A percentile compares a stretch with the other conserved stretches of the same genome.
Evolutionary conservation across 64 coral and sea anemone genomes (phyloP).

Genomic region (Cladopsammia gracilis): DNA sequence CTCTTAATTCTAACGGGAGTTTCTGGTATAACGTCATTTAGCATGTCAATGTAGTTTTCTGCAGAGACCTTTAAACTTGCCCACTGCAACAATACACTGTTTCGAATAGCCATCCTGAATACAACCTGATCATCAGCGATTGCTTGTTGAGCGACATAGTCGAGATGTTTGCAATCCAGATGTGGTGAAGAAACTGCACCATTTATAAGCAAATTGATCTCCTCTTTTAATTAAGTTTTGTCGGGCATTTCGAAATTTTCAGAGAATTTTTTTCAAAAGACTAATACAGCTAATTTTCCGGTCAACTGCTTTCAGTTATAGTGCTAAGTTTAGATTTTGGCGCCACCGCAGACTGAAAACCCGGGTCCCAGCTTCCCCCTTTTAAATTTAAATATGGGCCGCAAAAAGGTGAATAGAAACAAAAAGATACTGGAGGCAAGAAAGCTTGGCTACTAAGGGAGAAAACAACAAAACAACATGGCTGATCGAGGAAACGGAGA

Average conservation of each 20-base stretch:
- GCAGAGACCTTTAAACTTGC: neutral
- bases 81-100: constrained; percentile 30
- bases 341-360: too few species aligned
- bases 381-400: too few species aligned
- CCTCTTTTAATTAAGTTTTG: neutral
- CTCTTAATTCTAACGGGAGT: neutral
- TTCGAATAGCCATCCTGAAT: constrained; percentile 21
- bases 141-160: constrained; percentile 38
- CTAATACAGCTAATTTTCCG: too few species aligned
- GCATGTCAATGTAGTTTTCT: neutral
- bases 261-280: too few species aligned
- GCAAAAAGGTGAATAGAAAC: too few species aligned
- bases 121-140: constrained; percentile 48
- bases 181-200: neutral
- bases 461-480: constrained; percentile 25
- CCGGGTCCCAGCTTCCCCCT: too few species aligned
- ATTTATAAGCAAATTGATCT: constrained; percentile 18
- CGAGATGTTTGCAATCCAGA: neutral
- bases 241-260: too few species aligned
- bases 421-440: neutral
- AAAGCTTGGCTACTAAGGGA: neutral
- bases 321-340: too few species aligned
- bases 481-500: constrained; percentile 22
- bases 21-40: constrained; percentile 2
- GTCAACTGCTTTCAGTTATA: too few species aligned